phyloP scores from a whole-genome alignment of 2,113 vertebrate species.

The Recurvirostra avosetta region DNA sequence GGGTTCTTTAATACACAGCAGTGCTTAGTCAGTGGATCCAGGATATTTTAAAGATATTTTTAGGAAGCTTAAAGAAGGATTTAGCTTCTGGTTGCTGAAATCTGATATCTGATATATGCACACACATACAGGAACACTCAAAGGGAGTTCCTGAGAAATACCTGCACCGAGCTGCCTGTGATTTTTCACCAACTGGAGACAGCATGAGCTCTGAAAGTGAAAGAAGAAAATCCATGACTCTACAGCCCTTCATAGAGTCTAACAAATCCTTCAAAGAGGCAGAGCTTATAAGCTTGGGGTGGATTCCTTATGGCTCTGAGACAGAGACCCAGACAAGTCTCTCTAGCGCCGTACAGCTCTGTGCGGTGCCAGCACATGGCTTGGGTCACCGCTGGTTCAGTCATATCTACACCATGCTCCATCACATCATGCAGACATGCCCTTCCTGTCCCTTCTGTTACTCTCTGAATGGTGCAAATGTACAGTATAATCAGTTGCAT shows the following conservation, averaged over 20 bases:
- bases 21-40: not conserved
- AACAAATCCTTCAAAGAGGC: not conserved
- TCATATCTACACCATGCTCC: not conserved
- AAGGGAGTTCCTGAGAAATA: not conserved
- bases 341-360: accelerated
- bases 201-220: not conserved
- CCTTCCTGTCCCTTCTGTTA: not conserved
- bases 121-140: not conserved
- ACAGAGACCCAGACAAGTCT: not conserved
- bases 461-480: not conserved
- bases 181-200: not conserved
- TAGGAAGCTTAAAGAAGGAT: not conserved
- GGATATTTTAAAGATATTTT: not conserved
- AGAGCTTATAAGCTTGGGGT: not conserved
- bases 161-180: not conserved
- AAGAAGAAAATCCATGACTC: not conserved
- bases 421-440: not conserved
- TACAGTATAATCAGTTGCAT: not conserved
- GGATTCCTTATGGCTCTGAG: not conserved
- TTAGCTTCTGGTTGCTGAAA: not conserved
- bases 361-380: not conserved
- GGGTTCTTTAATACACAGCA: not conserved
- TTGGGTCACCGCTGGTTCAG: not conserved
- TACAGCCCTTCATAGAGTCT: not conserved
- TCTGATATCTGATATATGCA: not conserved